These are phyloP conservation scores for Cryptotis parvus DNA, from an alignment of 2,113 vertebrate genomes.

Conservation along the genomic window DNA sequence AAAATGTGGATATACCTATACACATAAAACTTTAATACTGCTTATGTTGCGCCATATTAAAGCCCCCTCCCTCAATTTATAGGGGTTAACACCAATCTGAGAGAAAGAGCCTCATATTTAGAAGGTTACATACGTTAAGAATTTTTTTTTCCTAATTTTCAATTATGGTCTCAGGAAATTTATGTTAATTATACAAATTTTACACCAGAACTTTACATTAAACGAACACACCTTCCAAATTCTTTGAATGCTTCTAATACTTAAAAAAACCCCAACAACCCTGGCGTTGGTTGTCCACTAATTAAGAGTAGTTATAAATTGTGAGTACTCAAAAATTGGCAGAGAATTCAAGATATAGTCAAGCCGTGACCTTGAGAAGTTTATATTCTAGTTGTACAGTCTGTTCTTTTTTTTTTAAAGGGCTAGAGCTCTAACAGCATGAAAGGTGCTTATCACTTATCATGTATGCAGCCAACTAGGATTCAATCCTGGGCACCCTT, in stretches of 20 bases:
- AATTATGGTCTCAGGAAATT: slow-evolving; percentile 36
- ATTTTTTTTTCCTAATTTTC: slow-evolving; percentile 5
- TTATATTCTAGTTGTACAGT: slow-evolving; percentile 40
- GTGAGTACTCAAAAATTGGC: background rate
- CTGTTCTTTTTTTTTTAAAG: slow-evolving; percentile 3
- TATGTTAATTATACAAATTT: slow-evolving; percentile 22
- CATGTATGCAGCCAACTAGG: too few relatives aligned
- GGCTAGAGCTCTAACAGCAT: too few relatives aligned
- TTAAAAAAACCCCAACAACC: background rate
- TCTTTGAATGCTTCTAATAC: background rate
- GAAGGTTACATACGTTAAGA: slow-evolving; percentile 34
- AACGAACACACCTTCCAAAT: background rate
- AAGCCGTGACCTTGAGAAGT: slow-evolving; percentile 48
- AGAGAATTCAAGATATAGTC: slow-evolving; percentile 48
- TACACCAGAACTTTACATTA: slow-evolving; percentile 8
- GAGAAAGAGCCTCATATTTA: slow-evolving; percentile 14
- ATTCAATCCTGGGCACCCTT: too few relatives aligned
- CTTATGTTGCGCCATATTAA: background rate
- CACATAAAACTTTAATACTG: slow-evolving; percentile 23
- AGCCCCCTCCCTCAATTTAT: background rate
- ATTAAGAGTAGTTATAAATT: slow-evolving; percentile 47
- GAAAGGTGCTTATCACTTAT: too few relatives aligned
- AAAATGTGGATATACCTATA: background rate
- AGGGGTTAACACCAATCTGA: background rate
- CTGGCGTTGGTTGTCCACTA: slow-evolving; percentile 32